Base-by-base conservation (phyloP, 1,140 invertebrate species). In the Cryptotermes secundus region DNA sequence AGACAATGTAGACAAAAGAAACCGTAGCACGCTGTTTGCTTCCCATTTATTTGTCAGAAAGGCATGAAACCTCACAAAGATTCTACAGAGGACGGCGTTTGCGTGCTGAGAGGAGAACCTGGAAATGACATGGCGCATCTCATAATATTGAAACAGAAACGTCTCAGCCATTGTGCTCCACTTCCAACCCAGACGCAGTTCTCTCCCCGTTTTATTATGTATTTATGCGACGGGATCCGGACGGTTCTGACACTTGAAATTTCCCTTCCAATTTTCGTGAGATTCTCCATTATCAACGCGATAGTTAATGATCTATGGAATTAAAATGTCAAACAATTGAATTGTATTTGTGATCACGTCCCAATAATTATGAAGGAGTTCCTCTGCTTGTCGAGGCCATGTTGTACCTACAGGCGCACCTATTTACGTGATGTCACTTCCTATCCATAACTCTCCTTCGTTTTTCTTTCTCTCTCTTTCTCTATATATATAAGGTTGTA, bases 1-100 rank as follows among this genome's bases (percentile, higher is more conserved):
- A 59, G 53, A 72, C 59, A 72, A 72, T 72, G 59, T n/a, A 72
- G 59, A 72, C 59, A 72, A 59, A 59, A 59, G 59, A 31, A 31
- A 14, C 14, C 59, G 9, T 31, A 72, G 59, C 14, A 14, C 26
- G 59, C 59, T 26, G 59, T 49, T n/a, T 72, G 26, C 59, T 72
- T n/a, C 59, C 59, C 59, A 72, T 72, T 72, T 72, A 72, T 16
- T 72, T 72, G 3, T 1, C 26, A 31, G 26, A 72, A 72, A 72
- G 26, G 9, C n/a, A 72, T 72, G 59, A 72, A 72, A 72, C 59
- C 59, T 72, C 9, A 72, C 59, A 72, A 72, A 72, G 59, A 72
- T 31, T n/a, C 59, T 72, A 0, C 26, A 72, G 59, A 72, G 31
- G 26, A 31, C 59, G 31, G n/a, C 9, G 26, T 72, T 72, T n/a